phyloP scores from a whole-genome alignment of 2,797 vertebrate genomes.

The Hipposideros larvatus region DNA sequence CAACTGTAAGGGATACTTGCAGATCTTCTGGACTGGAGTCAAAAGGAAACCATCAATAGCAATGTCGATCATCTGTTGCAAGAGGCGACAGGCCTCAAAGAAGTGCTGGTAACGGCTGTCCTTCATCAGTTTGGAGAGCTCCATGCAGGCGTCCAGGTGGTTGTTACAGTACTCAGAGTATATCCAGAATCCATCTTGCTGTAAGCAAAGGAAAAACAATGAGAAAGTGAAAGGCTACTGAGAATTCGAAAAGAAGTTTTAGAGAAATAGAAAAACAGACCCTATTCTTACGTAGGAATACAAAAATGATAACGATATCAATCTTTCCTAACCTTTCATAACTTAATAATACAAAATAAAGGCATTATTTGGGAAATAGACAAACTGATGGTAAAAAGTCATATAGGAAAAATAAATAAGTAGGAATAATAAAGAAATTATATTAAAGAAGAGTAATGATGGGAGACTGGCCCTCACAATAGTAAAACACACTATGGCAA shows the following conservation, averaged over 20 bases:
- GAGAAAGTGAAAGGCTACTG: constrained; percentile 42
- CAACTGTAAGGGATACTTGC: constrained; percentile 99
- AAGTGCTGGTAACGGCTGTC: constrained; percentile 99
- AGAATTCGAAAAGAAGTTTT: background rate
- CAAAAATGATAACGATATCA: constrained; percentile 17
- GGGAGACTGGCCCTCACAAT: background rate
- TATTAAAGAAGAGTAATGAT: constrained; percentile 7
- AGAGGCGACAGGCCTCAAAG: constrained; percentile 98
- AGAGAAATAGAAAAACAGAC: constrained; percentile 46
- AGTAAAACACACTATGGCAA: constrained; percentile 25
- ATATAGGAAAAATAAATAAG: constrained; percentile 34
- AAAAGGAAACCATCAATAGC: constrained; percentile 99
- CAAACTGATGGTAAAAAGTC: background rate
- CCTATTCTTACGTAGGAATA: background rate
- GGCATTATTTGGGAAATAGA: constrained; percentile 15
- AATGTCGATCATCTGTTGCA: constrained; percentile 99
- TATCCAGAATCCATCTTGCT: constrained; percentile 99
- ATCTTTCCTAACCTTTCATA: constrained; percentile 40
- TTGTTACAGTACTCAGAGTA: constrained; percentile 99
- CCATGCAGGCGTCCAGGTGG: constrained; percentile 98
- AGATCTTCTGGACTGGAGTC: constrained; percentile 99
- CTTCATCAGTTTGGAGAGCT: constrained; percentile 98
- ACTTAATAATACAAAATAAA: constrained; percentile 55
- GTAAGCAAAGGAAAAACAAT: constrained; percentile 61
- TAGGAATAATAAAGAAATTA: constrained; percentile 24